These are phyloP conservation scores for Liparis tanakae DNA, from an alignment of 2,797 vertebrate species.

Conservation along the genomic window DNA sequence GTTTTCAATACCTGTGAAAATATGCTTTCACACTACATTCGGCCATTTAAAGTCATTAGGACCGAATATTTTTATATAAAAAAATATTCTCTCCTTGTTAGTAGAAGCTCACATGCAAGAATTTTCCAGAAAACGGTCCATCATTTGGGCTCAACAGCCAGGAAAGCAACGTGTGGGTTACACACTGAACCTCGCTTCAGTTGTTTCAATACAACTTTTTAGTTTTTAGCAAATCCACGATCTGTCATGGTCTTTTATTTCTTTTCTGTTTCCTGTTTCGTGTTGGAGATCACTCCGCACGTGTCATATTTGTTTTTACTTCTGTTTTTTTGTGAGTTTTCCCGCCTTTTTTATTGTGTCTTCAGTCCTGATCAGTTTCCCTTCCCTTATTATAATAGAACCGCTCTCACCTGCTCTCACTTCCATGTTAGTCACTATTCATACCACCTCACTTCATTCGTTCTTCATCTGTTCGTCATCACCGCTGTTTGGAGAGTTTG, in stretches of 20 bases:
- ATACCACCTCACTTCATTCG: too few species aligned
- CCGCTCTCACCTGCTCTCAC: too few species aligned
- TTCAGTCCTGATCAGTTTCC: too few species aligned
- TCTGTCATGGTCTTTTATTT: neutral
- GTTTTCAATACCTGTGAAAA: neutral
- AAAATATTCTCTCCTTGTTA: neutral
- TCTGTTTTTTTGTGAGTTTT: too few species aligned
- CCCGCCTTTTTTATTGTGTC: too few species aligned
- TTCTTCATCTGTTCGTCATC: too few species aligned
- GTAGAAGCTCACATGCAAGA: neutral
- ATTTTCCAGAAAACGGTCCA: neutral
- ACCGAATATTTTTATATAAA: neutral
- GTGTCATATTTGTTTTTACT: too few species aligned
- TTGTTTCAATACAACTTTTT: too few species aligned
- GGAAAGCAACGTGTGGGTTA: neutral
- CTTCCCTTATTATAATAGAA: too few species aligned
- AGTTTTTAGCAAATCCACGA: neutral
- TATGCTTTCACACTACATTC: neutral
- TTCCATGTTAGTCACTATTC: too few species aligned
- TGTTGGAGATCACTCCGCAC: too few species aligned
- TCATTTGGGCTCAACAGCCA: neutral
- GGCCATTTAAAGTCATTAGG: neutral
- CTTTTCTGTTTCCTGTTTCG: neutral
- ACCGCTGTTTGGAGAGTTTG: neutral
- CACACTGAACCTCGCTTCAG: too few species aligned